A percentile compares a stretch with the other conserved stretches of the same genome.
Evolutionary conservation across 2,797 vertebrate genomes (phyloP).

Genomic region (Acanthornis magna): DNA sequence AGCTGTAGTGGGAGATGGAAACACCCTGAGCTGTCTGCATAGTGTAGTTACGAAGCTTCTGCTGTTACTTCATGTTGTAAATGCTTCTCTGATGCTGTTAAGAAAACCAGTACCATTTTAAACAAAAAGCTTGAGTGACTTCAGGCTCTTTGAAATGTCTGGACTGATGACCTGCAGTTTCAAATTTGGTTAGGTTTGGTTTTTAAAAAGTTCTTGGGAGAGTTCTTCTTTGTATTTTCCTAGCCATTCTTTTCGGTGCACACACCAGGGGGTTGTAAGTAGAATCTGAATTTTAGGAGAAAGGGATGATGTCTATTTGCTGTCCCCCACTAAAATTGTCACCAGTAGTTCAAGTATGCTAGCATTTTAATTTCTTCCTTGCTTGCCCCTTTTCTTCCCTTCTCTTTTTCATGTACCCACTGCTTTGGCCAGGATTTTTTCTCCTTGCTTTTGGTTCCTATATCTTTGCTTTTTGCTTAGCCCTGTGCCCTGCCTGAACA

Average conservation of each 20-base stretch:
- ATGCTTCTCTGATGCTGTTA: not conserved
- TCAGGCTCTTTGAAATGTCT: not conserved
- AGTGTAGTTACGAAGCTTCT: not conserved
- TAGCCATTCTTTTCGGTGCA: fast-evolving
- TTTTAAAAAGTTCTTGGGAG: not conserved
- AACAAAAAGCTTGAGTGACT: not conserved
- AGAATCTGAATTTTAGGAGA: not conserved
- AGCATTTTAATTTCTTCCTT: not conserved
- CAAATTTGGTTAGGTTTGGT: not conserved
- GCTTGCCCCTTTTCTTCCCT: not conserved
- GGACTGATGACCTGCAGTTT: not conserved
- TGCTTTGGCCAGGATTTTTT: not conserved
- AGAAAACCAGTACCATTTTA: not conserved
- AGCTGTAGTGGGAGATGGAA: not conserved
- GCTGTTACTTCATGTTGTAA: not conserved
- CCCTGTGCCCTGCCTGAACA: not conserved
- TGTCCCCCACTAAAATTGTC: not conserved
- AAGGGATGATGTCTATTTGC: not conserved
- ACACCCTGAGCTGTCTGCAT: not conserved
- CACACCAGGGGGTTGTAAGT: fast-evolving
- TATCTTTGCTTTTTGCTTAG: not conserved
- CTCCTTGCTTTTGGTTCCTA: not conserved
- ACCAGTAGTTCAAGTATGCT: not conserved
- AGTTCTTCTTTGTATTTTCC: not conserved
- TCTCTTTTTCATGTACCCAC: not conserved